Percentiles rank a stretch among this genome's conserved stretches.
Conservation (phyloP, 2,888 invertebrate genomes). For the Doris montereyensis region DNA sequence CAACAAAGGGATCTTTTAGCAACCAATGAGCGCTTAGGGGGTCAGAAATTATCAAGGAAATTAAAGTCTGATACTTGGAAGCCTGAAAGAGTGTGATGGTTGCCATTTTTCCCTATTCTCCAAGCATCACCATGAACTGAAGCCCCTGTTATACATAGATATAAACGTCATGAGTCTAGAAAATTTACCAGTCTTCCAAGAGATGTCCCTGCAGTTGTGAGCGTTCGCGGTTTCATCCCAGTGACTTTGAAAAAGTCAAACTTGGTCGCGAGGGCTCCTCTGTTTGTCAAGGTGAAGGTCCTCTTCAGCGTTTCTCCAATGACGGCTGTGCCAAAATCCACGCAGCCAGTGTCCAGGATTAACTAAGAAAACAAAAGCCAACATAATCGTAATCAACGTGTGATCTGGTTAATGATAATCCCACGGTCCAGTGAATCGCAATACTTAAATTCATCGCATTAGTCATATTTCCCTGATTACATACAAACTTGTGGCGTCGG, state of each 20-base stretch:
- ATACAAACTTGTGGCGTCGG: too few species aligned
- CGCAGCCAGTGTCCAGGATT: conserved; percentile 61
- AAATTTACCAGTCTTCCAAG: conserved; percentile 66
- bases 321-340: conserved; percentile 72
- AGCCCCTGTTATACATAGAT: not conserved
- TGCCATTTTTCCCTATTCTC: too few species aligned
- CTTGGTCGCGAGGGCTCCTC: conserved; percentile 71
- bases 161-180: too few species aligned
- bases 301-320: conserved; percentile 71
- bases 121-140: not conserved
- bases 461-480: too few species aligned
- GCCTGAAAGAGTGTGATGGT: too few species aligned
- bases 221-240: conserved; percentile 61
- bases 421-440: too few species aligned
- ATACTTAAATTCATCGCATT: too few species aligned
- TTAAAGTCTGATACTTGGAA: too few species aligned
- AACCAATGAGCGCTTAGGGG: too few species aligned
- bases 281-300: conserved; percentile 68
- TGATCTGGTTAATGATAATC: too few species aligned
- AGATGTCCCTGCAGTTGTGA: conserved; percentile 66
- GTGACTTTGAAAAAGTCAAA: conserved; percentile 70
- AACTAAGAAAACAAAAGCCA: conserved; percentile 55
- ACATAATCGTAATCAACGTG: not conserved
- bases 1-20: too few species aligned
- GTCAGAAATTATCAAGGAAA: too few species aligned